Conservation (phyloP, 2,888 invertebrate genomes). For the Diachrysia chrysitis region DNA sequence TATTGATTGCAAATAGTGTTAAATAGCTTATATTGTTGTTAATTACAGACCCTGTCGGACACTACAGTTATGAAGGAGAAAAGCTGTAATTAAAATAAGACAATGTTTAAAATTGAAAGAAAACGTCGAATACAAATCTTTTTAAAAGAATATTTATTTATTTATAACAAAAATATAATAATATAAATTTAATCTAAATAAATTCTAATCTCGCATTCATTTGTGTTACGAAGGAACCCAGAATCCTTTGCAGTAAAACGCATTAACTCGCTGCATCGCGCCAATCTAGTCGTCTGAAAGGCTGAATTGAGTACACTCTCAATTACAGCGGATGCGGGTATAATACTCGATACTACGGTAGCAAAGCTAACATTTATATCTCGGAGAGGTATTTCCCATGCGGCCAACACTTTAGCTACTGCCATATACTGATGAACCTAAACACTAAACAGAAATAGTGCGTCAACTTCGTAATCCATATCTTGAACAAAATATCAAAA, state of each 20-base stretch:
- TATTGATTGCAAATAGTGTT: no score
- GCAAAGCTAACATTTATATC: not conserved
- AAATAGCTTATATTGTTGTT: no score
- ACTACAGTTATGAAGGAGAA: no score
- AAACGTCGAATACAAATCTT: no score
- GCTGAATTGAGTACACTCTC: slow-evolving; percentile 1
- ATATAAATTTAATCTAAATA: not conserved
- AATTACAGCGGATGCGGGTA: not conserved
- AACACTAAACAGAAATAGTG: not conserved
- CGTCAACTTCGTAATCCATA: not conserved
- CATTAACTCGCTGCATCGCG: slow-evolving; percentile 3
- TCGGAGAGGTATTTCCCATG: not conserved
- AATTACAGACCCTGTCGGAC: no score
- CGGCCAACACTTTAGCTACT: not conserved
- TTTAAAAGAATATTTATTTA: no score
- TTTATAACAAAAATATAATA: no score
- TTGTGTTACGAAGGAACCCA: not conserved
- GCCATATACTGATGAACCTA: not conserved
- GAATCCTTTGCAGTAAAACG: slow-evolving; percentile 1
- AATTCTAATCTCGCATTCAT: not conserved
- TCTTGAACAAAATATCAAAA: not conserved
- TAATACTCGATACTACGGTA: not conserved
- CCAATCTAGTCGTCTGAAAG: not conserved
- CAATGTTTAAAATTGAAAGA: no score
- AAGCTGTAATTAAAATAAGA: no score